A percentile compares a stretch with the other conserved stretches of the same genome.
phyloP scores from a whole-genome alignment of 2,797 vertebrate species.

The Aeoliscus strigatus region DNA sequence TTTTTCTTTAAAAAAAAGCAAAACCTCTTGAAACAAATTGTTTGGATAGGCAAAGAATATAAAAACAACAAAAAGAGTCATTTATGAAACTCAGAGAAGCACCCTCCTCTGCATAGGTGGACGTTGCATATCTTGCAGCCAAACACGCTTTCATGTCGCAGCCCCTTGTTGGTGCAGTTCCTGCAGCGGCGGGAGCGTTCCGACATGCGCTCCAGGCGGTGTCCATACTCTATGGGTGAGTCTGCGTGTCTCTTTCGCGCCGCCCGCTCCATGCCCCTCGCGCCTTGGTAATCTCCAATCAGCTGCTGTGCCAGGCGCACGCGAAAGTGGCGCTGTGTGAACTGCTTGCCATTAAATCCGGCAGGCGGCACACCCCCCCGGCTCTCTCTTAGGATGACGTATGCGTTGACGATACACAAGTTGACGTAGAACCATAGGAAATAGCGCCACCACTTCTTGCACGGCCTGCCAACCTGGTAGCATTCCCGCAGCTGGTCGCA shows the following conservation, averaged over 20 bases:
- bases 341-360: conserved; percentile 79
- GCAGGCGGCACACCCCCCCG: conserved; percentile 68
- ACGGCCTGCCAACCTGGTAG: conserved; percentile 80
- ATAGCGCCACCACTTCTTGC: conserved; percentile 85
- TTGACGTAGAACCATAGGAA: conserved; percentile 84
- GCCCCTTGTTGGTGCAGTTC: conserved; percentile 83
- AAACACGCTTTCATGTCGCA: conserved; percentile 80
- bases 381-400: conserved; percentile 76
- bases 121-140: conserved; percentile 85
- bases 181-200: conserved; percentile 81
- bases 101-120: conserved; percentile 81
- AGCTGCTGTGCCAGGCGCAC: conserved; percentile 80
- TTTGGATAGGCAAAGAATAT: conserved; percentile 63
- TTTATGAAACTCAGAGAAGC: conserved; percentile 86
- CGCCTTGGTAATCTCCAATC: conserved; percentile 82
- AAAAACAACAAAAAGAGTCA: conserved; percentile 61
- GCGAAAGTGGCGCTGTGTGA: conserved; percentile 81
- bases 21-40: conserved; percentile 58
- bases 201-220: conserved; percentile 82
- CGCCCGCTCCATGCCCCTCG: conserved; percentile 79
- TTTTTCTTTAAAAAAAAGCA: conserved; percentile 54
- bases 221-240: conserved; percentile 80
- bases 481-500: conserved; percentile 81
- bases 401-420: conserved; percentile 80
- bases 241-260: conserved; percentile 79